Percentiles rank a stretch among this genome's conserved stretches.
phyloP scores from a whole-genome alignment of 1,140 invertebrate species.

The Tachypleus tridentatus region DNA sequence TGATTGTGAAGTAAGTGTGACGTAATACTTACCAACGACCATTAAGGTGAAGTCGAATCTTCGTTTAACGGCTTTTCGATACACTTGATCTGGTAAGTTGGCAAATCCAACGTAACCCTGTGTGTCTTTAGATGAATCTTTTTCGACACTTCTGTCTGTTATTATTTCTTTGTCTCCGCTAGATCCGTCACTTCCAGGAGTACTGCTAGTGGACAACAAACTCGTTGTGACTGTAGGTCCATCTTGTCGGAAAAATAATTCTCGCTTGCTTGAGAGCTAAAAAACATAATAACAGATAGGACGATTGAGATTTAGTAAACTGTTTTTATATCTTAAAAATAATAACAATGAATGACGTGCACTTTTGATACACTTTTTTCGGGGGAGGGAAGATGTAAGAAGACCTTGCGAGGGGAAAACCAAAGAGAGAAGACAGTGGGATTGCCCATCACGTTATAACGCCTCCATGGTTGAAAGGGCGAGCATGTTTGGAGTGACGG shows the following conservation, averaged over 20 bases:
- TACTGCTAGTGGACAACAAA: constrained; percentile 13
- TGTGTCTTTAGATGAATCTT: constrained; percentile 7
- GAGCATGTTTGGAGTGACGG: too few species aligned
- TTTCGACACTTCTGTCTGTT: constrained; percentile 6
- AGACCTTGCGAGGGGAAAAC: too few species aligned
- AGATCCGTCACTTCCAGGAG: constrained; percentile 12
- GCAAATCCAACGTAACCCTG: constrained; percentile 37
- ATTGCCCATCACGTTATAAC: too few species aligned
- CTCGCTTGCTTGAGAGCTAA: constrained; percentile 24
- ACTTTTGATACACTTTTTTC: too few species aligned
- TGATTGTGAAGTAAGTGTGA: too few species aligned
- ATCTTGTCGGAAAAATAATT: constrained; percentile 23
- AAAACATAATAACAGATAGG: not conserved
- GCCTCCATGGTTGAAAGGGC: too few species aligned
- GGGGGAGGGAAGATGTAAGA: too few species aligned
- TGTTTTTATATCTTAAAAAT: too few species aligned
- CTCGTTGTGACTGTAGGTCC: constrained; percentile 9
- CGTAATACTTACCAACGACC: constrained; percentile 78
- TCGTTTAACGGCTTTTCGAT: constrained; percentile 96
- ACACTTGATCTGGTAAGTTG: constrained; percentile 96
- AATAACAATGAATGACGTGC: too few species aligned
- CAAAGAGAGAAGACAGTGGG: too few species aligned
- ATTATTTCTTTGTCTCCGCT: constrained; percentile 18
- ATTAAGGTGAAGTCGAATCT: constrained; percentile 99
- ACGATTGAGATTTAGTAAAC: too few species aligned